Evolutionary conservation across 2,888 invertebrate genomes (phyloP).

Genomic region (Meghimatium bilineatum): DNA sequence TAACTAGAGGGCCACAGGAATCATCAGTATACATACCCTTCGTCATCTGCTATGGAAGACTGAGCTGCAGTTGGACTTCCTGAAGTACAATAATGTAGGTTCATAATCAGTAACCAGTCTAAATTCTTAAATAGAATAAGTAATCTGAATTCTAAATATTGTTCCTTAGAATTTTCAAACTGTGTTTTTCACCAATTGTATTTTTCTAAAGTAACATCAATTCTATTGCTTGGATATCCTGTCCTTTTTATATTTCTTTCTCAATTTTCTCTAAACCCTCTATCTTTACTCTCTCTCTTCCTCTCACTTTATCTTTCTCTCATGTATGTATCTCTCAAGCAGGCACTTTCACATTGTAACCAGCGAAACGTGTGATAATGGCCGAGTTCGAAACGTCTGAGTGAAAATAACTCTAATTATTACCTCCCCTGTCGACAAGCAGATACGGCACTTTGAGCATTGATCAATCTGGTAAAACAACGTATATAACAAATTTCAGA

Average conservation of each 20-base stretch:
- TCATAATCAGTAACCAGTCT: too few relatives aligned
- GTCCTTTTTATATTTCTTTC: background rate
- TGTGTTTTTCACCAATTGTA: too few relatives aligned
- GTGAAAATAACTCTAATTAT: conserved; percentile 17
- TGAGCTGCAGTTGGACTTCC: too few relatives aligned
- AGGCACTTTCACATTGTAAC: background rate
- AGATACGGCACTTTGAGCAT: background rate
- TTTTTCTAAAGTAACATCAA: background rate
- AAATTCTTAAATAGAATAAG: too few relatives aligned
- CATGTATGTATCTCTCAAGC: background rate
- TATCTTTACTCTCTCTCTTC: background rate
- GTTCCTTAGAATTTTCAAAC: too few relatives aligned
- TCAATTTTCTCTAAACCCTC: background rate
- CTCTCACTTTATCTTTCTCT: background rate
- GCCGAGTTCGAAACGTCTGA: background rate
- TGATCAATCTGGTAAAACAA: background rate
- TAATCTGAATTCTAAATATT: too few relatives aligned
- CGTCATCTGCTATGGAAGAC: too few relatives aligned
- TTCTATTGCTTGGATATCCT: background rate
- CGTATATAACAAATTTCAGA: background rate
- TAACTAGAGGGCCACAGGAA: too few relatives aligned
- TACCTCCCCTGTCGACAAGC: background rate
- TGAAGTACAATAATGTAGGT: too few relatives aligned
- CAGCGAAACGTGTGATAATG: background rate
- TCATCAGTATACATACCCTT: too few relatives aligned